Percentiles rank a stretch among this genome's conserved stretches.
These are phyloP conservation scores for Miltochrista miniata DNA, from an alignment of 2,888 invertebrate genomes.

Conservation along the genomic window DNA sequence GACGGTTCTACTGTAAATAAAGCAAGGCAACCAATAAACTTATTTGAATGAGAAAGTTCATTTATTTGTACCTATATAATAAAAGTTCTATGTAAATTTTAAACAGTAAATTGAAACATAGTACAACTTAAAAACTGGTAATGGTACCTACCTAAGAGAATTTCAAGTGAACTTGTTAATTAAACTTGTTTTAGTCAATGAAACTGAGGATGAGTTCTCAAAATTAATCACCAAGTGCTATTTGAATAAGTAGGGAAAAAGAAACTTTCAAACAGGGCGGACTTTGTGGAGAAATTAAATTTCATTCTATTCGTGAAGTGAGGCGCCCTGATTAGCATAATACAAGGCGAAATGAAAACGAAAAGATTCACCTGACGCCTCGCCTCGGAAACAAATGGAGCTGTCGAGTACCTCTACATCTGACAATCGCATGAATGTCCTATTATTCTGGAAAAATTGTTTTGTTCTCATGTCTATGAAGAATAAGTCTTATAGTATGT, in stretches of 20 bases:
- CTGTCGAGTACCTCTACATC: slow-evolving; percentile 6
- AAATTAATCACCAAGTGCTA: slow-evolving; percentile 71
- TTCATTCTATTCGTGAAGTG: slow-evolving; percentile 69
- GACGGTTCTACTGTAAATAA: background rate
- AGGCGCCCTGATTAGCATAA: slow-evolving; percentile 66
- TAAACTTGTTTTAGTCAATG: slow-evolving; percentile 77
- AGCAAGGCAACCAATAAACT: background rate
- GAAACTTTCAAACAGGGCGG: slow-evolving; percentile 63
- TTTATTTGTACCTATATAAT: slow-evolving; percentile 14
- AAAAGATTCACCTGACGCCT: slow-evolving; percentile 49
- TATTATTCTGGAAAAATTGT: background rate
- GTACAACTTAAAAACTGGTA: slow-evolving; percentile 47
- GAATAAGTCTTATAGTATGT: too few species aligned
- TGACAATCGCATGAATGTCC: slow-evolving; percentile 13
- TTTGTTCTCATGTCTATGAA: background rate
- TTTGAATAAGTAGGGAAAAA: slow-evolving; percentile 69
- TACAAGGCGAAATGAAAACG: slow-evolving; percentile 69
- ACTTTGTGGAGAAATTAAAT: slow-evolving; percentile 68
- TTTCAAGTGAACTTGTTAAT: slow-evolving; percentile 69
- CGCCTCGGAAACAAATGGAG: slow-evolving; percentile 17
- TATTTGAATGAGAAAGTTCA: background rate
- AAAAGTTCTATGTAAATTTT: slow-evolving; percentile 10
- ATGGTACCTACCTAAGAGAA: slow-evolving; percentile 38
- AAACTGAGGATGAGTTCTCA: slow-evolving; percentile 70
- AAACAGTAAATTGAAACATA: slow-evolving; percentile 18